These are phyloP conservation scores for Erynnis tages DNA, from an alignment of 2,888 invertebrate species.

Conservation along the genomic window DNA sequence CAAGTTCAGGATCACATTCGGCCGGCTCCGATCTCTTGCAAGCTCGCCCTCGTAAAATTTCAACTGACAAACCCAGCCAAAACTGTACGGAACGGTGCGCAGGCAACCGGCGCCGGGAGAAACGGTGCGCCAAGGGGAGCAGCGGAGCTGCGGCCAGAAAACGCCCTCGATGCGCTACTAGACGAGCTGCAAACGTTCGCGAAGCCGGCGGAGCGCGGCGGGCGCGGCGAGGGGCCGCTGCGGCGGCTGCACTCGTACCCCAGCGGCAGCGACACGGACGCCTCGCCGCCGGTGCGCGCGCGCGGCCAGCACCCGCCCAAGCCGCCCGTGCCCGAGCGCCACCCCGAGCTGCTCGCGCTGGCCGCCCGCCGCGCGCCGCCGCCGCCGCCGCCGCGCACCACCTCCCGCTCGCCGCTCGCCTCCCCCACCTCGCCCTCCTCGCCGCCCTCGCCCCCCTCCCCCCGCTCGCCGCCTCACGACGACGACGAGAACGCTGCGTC, in stretches of 20 bases:
- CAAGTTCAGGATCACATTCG: no score
- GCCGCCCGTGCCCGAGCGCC: conserved; percentile 92
- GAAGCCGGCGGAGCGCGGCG: conserved; percentile 78
- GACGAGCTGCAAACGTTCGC: conserved; percentile 95
- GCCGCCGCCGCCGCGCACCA: conserved; percentile 95
- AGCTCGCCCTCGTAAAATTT: conserved; percentile 61
- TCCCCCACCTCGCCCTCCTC: conserved; percentile 89
- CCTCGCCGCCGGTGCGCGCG: conserved; percentile 87
- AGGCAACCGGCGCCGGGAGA: conserved; percentile 67
- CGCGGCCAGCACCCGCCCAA: conserved; percentile 82
- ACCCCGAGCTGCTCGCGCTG: conserved; percentile 88
- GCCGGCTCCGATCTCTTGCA: conserved; percentile 47
- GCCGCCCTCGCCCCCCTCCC: conserved; percentile 58
- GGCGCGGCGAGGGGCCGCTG: conserved; percentile 83
- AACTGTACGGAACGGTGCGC: conserved; percentile 68
- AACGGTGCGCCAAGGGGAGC: conserved; percentile 47
- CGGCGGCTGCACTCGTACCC: conserved; percentile 92
- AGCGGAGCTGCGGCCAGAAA: conserved; percentile 87
- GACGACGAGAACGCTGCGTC: conserved; percentile 49
- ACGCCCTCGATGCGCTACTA: conserved; percentile 98
- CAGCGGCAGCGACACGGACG: conserved; percentile 91
- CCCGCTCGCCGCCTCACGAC: conserved; percentile 86
- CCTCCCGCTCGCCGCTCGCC: conserved; percentile 92
- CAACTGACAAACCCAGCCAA: conserved; percentile 60
- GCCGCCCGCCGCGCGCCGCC: conserved; percentile 90